Base-by-base conservation (phyloP, 2,888 invertebrate species). In the Adelognathus sp. region DNA sequence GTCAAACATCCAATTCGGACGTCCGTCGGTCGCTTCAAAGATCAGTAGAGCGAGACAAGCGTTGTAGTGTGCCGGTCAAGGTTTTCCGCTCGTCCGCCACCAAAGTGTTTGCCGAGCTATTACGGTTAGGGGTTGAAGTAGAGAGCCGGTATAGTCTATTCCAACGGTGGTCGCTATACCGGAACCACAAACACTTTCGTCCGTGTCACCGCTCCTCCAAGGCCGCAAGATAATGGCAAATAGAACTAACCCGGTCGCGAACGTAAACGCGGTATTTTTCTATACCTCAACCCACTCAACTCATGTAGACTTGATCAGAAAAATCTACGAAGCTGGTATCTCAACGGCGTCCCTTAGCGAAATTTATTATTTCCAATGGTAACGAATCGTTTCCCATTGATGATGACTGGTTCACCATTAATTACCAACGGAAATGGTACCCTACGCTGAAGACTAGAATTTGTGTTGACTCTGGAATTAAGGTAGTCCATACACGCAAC, bases 91-190 rank as follows among this genome's bases (percentile, higher is more conserved):
- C 70, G 78, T 36, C 63, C 60, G 72, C 75, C 46, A 60, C 76
- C 76, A 70, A 75, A 72, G 75, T 86, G 82, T 87, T 85, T 85
- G 86, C 83, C 71, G 82, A 80, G 83, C 84, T 82, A 83, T 83
- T 82, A 79, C 67, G 67, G 80, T 82, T 81, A 80, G 75, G 77
- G 73, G 70, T 61, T 76, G 52, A 60, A 61, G 80, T 44, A 46
- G 71, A 60, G 71, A 50, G 41, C 63, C 61, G 69, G 74, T 72
- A 44, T 77, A 70, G 82, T 82, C 82, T 77, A 72, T 80, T 77
- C 56, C 74, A 41, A 73, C 67, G 71, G 67, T 52, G 27, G n/a
- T 29, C 52, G 60, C 3, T 11, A 7, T 16, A 50, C 33, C 7
- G 18, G 58, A 56, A 46, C 3, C 56, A 14, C 44, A 7, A 69